Base-by-base conservation (phyloP, 2,113 vertebrate species). In the Atractosteus spatula region DNA sequence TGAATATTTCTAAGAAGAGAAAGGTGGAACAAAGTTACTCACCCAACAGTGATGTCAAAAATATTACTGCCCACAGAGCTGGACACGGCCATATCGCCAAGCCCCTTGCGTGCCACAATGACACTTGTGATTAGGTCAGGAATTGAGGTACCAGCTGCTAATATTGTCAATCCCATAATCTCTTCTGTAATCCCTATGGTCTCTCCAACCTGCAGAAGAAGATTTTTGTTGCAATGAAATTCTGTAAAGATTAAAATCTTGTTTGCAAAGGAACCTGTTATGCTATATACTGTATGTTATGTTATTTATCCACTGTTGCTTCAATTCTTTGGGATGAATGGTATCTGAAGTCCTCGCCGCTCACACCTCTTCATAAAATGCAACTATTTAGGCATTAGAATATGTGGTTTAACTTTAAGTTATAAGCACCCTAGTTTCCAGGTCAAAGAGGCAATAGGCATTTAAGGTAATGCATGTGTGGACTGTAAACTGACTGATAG, bases 21-120 rank as follows among this genome's bases (percentile, higher is more conserved):
- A 3, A 59, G 14, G 47, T 1, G 47, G 47, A 10, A 51, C 10
- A 51, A 10, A 51, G 10, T 51, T 51, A 92, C 91, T 91, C 88
- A 98, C 96, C 96, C 96, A 45, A 98, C 94, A 4, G 96, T 98
- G 78, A 98, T 98, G 90, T 98, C 96, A 84, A 98, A 98, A 84
- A 98, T 98, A 85, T 98, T 98, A 83, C 96, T 97, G 85, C 96
- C 96, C 47, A 98, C 96, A 45, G 96, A 98, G 86, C 96, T 98
- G 83, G 96, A 98, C 62, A 98, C 96, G 3, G 96, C 96, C 96
- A 98, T 98, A 66, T 98, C 96, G 0, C 96, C 96, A 14, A 98
- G 90, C n/a, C 96, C 96, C 81, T 97, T 98, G 77, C 96, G 93
- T 82, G 96, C 96, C 76, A 98, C 96, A 57, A 98, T 98, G 72